phyloP scores from a whole-genome alignment of 2,797 vertebrate genomes.

The Cossypha niveicapilla region DNA sequence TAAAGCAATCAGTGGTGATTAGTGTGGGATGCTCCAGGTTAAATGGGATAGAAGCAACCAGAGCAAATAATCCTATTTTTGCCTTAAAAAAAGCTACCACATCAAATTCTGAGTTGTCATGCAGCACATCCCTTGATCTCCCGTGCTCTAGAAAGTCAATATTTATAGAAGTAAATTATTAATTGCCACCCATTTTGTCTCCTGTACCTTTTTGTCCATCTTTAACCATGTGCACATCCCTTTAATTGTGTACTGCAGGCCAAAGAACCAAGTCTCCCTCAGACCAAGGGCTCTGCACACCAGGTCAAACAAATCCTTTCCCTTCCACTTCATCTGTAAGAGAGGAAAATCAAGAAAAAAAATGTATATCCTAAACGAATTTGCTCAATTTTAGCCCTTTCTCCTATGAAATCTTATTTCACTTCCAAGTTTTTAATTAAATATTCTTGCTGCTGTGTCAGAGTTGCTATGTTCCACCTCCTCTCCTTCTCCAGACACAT shows the following conservation, averaged over 20 bases:
- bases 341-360: not conserved
- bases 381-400: not conserved
- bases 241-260: constrained; percentile 87
- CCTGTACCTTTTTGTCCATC: constrained; percentile 85
- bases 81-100: not conserved
- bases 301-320: constrained; percentile 91
- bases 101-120: not conserved
- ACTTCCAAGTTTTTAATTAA: not conserved
- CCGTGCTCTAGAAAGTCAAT: not conserved
- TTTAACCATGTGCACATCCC: constrained; percentile 91
- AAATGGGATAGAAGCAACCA: not conserved
- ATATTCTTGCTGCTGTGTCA: not conserved
- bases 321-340: constrained; percentile 91
- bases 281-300: constrained; percentile 90
- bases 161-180: not conserved
- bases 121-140: not conserved
- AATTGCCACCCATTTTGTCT: not conserved
- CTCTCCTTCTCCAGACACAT: not conserved
- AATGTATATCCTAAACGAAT: not conserved
- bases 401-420: not conserved
- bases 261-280: constrained; percentile 94
- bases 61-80: not conserved
- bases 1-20: not conserved
- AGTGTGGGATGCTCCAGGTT: not conserved
- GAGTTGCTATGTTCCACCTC: not conserved